Evolutionary conservation across 64 coral and sea anemone species (phyloP).

Genomic region (Platygyra sinensis): DNA sequence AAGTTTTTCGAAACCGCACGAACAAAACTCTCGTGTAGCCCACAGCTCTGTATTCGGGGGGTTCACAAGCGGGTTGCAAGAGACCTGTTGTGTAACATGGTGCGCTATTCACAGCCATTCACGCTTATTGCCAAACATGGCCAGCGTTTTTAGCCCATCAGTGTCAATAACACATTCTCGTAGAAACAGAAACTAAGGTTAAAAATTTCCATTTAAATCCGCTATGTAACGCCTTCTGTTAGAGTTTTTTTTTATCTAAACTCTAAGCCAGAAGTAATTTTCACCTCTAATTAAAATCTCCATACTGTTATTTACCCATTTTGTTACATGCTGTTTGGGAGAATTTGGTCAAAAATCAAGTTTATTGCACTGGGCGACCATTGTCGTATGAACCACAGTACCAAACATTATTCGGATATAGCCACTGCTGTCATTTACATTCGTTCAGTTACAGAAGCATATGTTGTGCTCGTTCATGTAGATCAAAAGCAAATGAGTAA

Average conservation of each 20-base stretch:
- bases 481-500: too few relatives aligned
- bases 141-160: neutral
- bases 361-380: too few relatives aligned
- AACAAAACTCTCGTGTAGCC: neutral
- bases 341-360: too few relatives aligned
- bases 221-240: neutral
- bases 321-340: too few relatives aligned
- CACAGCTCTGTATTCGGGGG: neutral
- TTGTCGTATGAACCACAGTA: too few relatives aligned
- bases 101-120: constrained; percentile 10
- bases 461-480: too few relatives aligned
- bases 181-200: neutral
- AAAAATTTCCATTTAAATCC: too few relatives aligned
- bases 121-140: constrained; percentile 2
- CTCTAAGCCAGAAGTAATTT: neutral
- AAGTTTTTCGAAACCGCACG: neutral
- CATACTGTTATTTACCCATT: too few relatives aligned
- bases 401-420: too few relatives aligned
- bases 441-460: too few relatives aligned
- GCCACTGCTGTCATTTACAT: too few relatives aligned
- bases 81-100: constrained; percentile 34
- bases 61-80: constrained; percentile 4
- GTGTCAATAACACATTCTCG: neutral
- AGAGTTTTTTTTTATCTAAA: neutral
- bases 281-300: too few relatives aligned